Base-by-base conservation (phyloP, 2,113 vertebrate genomes). In the Galemys pyrenaicus region DNA sequence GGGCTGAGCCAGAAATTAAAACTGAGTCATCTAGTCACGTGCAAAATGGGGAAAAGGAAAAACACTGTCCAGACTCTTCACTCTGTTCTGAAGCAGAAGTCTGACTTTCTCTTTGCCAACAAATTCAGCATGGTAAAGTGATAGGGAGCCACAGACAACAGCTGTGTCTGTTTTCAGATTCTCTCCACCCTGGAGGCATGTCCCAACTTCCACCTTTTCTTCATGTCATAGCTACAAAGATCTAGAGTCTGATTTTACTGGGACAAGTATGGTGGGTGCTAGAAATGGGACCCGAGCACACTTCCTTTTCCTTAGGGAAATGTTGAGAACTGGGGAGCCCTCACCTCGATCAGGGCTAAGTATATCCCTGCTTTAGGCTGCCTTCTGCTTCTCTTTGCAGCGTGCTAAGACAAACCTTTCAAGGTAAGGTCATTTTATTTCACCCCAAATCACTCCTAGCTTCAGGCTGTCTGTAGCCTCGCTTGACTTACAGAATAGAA, bases 371-470 rank as follows among this genome's bases (percentile, higher is more conserved):
- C 6, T 22, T 41, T 79, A 35, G 60, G 22, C 0, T 51, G 28
- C n/a, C 41, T 41, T 87, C 39, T 46, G 32, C n/a, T 96, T 70
- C 70, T 90, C 58, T 87, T n/a, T 70, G 51, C 30, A 92, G 58
- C 74, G 17, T 74, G 24, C 37, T 71, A 46, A 41, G 28, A 37
- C 19, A 24, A 87, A 41, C 35, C 35, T 85, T 90, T 88, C 22
- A 28, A 22, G 16, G 37, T 32, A 70, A 24, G 60, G 17, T 67
- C 62, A 65, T 83, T 78, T 64, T 13, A 86, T 68, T 87, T 82
- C 73, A 49, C 3, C 3, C 39, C 44, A 58, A 20, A 54, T 62
- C 71, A 79, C 19, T 54, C 22, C 49, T 4, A 75, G 39, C 28
- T n/a, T 75, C n/a, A 24, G 16, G 4, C 58, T 54, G 6, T 60